A percentile compares a stretch with the other conserved stretches of the same genome.
Conservation (phyloP, 1,140 invertebrate species). For the Pissodes strobi region DNA sequence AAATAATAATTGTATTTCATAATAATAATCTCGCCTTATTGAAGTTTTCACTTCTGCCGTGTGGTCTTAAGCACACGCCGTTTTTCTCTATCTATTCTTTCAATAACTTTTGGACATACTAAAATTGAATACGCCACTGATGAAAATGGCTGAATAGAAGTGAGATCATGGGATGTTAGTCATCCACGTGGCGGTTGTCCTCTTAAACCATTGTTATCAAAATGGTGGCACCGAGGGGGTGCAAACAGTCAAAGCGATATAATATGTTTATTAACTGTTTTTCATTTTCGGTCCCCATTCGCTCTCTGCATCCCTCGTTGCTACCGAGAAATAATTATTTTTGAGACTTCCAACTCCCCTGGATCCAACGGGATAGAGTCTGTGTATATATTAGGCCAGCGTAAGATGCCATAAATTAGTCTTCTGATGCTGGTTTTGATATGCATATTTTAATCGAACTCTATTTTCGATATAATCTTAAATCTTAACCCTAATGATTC, state of each 20-base stretch:
- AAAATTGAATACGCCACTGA: conserved; percentile 18
- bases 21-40: too few relatives aligned
- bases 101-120: neutral
- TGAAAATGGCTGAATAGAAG: conserved; percentile 9
- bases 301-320: neutral
- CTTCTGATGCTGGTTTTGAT: too few relatives aligned
- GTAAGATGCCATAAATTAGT: too few relatives aligned
- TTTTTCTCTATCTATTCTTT: too few relatives aligned
- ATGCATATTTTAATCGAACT: too few relatives aligned
- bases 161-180: conserved; percentile 26
- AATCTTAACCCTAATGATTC: too few relatives aligned
- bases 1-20: too few relatives aligned
- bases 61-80: too few relatives aligned
- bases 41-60: too few relatives aligned
- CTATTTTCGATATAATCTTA: too few relatives aligned
- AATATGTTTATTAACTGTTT: conserved; percentile 39
- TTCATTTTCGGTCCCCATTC: conserved; percentile 11
- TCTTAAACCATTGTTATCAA: conserved; percentile 36
- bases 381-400: too few relatives aligned
- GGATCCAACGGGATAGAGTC: too few relatives aligned
- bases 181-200: conserved; percentile 33
- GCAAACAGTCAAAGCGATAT: conserved; percentile 33
- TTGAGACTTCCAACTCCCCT: neutral
- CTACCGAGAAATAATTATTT: conserved; percentile 23
- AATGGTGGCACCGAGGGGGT: conserved; percentile 25